Evolutionary conservation across 2,888 invertebrate genomes (phyloP), one percentile per base, ranked within the genome.

Genomic region (Rhaphigaster nebulosa): DNA sequence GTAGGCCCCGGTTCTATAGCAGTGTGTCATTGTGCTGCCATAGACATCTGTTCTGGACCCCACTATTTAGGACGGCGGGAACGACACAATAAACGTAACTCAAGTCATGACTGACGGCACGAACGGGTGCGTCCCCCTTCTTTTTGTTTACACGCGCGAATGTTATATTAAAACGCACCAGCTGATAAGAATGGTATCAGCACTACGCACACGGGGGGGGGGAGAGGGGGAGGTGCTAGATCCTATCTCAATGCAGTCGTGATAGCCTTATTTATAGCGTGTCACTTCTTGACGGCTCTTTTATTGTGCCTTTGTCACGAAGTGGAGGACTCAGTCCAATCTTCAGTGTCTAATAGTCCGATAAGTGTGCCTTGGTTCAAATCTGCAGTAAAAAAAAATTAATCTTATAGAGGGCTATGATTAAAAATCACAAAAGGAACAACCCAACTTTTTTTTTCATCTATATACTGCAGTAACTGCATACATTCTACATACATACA

Each of bases 81-180:
- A 18, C 15, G 52, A n/a, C 38, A 76, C 70, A 76, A 76, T 84
- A 50, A 84, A 50, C 84, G n/a, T 84, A 84, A 84, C 26, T 84
- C 20, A n/a, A 76, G 76, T 38, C 76, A 45, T 65, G 80, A 45
- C 80, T 41, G 80, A 41, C 80, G 41, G 41, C 80, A 38, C 38
- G 38, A 38, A 38, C 38, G 76, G 38, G 76, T 20, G 84, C n/a
- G 18, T 12, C 80, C 38, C 80, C 84, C 84, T 84, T 45, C 84
- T 50, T 84, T n/a, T 84, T 84, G 84, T 84, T 84, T 84, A 84
- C 84, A 84, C 84, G 84, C 84, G 84, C 84, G 45, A 84, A 84
- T 84, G 84, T 84, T 84, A 84, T 76, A 76, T 84, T 84, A 84
- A 84, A 84, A 84, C 45, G 84, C 38, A 45, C 26, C 45, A n/a